Evolutionary conservation across 2,888 invertebrate genomes (phyloP), one percentile per base, ranked within the genome.

Genomic region (Neoaliturus tenellus): DNA sequence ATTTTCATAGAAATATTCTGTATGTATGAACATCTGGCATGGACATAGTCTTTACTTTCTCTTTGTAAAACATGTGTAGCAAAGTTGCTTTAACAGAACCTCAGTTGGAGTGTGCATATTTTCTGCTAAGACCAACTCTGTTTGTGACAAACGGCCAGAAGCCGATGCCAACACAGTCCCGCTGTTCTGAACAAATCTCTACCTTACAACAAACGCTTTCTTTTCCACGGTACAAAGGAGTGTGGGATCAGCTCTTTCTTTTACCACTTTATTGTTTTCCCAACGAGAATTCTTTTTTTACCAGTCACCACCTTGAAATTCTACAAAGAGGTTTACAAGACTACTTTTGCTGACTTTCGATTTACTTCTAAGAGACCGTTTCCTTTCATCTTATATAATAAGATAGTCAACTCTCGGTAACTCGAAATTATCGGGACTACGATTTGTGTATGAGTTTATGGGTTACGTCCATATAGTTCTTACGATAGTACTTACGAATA

Each of bases 161-260:
- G 62, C 62, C 28, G 31, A 62, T 31, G 62, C 14, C 62, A 62
- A 31, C 62, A 51, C 51, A 62, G 31, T 62, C 62, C 14, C 62
- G 28, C 62, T 62, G 55, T 55, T 12, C 28, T 20, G 62, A 62
- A 62, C 62, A 62, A 62, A 62, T 62, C 62, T 62, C 62, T 62
- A 62, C 62, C 62, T 62, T 28, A 62, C 62, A 62, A 55, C 62
- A 62, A 62, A 62, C 62, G 62, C 62, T 62, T 62, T 62, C 62
- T 62, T 62, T 62, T 28, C 28, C 31, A 28, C 62, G 31, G 28
- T 31, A 28, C 62, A 62, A 62, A 62, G 62, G 28, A 62, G 20
- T 62, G 62, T 31, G 62, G 62, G 62, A 62, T 62, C 62, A 62
- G 62, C 62, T 62, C 28, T 62, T 62, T 62, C 62, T 62, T 12